phyloP scores from a whole-genome alignment of 2,888 invertebrate genomes.

The Nebria salina region DNA sequence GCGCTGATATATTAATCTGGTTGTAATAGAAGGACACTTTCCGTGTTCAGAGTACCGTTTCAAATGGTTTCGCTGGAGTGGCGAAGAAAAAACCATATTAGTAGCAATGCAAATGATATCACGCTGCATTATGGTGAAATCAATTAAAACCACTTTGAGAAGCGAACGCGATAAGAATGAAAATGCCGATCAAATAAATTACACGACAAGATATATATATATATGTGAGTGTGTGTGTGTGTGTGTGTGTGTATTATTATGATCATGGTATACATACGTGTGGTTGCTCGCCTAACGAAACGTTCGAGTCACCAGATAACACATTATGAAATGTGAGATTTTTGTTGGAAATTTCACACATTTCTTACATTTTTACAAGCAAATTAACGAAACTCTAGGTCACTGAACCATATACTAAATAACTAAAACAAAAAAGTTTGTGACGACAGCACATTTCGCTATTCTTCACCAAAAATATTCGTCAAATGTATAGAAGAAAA shows the following conservation, averaged over 20 bases:
- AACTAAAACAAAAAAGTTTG: no score
- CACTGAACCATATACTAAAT: not conserved
- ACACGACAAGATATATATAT: conserved; percentile 2
- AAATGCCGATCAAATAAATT: conserved; percentile 29
- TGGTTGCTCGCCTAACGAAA: not conserved
- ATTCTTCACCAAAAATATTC: no score
- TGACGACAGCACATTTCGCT: no score
- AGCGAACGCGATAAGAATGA: conserved; percentile 34
- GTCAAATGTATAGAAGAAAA: no score
- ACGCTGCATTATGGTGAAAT: conserved; percentile 42
- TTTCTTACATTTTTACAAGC: not conserved
- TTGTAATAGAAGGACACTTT: conserved; percentile 10
- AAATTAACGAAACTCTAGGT: not conserved
- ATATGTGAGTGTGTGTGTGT: conserved; percentile 4
- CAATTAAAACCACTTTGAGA: conserved; percentile 44
- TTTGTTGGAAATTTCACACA: not conserved
- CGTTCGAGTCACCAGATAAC: not conserved
- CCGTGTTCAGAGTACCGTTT: conserved; percentile 29
- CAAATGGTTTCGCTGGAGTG: not conserved
- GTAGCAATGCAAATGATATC: conserved; percentile 36
- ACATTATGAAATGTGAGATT: not conserved
- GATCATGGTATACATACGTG: no score
- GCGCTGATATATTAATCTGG: no score
- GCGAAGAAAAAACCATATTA: conserved; percentile 26
- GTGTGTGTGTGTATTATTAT: not conserved